Evolutionary conservation across 2,888 invertebrate genomes (phyloP).

Genomic region (Phortica magna): DNA sequence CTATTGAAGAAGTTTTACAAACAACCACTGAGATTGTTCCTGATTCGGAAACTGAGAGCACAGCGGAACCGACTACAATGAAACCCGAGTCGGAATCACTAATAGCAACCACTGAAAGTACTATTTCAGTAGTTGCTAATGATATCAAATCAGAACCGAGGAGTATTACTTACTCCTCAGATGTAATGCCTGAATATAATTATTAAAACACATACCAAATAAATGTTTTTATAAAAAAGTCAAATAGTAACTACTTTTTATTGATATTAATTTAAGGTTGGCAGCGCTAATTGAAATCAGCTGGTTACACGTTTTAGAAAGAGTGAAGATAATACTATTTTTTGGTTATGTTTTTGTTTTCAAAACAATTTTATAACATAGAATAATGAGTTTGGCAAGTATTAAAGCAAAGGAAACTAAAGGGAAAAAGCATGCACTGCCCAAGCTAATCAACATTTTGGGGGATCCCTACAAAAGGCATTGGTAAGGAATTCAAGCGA

Average conservation of each 20-base stretch:
- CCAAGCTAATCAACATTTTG: constrained; percentile 67
- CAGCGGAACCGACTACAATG: background rate
- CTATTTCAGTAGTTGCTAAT: constrained; percentile 21
- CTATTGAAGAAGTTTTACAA: background rate
- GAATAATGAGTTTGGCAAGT: constrained; percentile 60
- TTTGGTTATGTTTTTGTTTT: no score
- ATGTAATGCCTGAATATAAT: constrained; percentile 65
- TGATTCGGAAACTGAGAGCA: background rate
- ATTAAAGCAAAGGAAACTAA: constrained; percentile 64
- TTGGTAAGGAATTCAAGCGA: constrained; percentile 47
- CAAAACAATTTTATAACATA: constrained; percentile 36
- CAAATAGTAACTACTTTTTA: background rate
- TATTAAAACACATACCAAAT: constrained; percentile 28
- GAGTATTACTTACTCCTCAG: constrained; percentile 60
- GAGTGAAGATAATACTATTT: no score
- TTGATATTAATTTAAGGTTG: constrained; percentile 57
- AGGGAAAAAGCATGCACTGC: constrained; percentile 64
- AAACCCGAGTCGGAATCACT: background rate
- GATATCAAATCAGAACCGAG: constrained; percentile 45
- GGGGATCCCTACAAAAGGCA: constrained; percentile 66
- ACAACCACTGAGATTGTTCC: background rate
- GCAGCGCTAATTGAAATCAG: constrained; percentile 17
- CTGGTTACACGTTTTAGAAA: no score
- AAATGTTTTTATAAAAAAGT: background rate
- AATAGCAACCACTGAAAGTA: background rate